Evolutionary conservation across 2,888 invertebrate genomes (phyloP), one percentile per base, ranked within the genome.

Genomic region (Dicycla oo): DNA sequence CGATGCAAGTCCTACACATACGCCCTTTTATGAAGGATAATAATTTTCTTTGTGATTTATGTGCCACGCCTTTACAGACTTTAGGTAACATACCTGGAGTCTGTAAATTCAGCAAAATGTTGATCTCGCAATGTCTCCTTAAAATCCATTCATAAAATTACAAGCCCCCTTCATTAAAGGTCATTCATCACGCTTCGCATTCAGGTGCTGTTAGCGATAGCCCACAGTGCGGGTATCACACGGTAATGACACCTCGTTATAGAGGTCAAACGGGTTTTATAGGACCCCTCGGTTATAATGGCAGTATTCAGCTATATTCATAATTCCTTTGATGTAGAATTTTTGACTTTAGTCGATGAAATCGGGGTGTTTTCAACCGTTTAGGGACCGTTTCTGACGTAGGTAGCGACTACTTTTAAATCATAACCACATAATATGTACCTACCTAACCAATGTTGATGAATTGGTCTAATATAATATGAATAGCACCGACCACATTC

Each of bases 161-260:
- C 34, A 18, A 61, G 49, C 10, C 47, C 6, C 54, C 57, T 78
- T 70, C 67, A 68, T 73, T 65, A 65, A 3, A 56, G 51, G 57
- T 1, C 63, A 70, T 82, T 82, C 74, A 79, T 83, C 60, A 74
- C 34, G 64, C 8, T 57, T 18, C 34, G n/a, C 43, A 64, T 66
- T 82, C 45, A 56, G 30, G 11, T 47, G 60, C 57, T 51, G 56
- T 38, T 54, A 23, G 20, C 49, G 58, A 73, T 60, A 53, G 51
- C 58, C 54, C 62, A 40, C 45, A 11, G 43, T 10, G 30, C 34
- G 56, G 56, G 51, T 51, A 65, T 63, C 30, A 67, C 53, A 18
- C 45, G 66, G 53, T 75, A 68, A 83, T 81, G 81, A 61, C 73
- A 81, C 68, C 67, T 74, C 69, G 60, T 73, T 75, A 70, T 61